phyloP scores from a whole-genome alignment of 1,140 invertebrate species.

The Psix sp. region DNA sequence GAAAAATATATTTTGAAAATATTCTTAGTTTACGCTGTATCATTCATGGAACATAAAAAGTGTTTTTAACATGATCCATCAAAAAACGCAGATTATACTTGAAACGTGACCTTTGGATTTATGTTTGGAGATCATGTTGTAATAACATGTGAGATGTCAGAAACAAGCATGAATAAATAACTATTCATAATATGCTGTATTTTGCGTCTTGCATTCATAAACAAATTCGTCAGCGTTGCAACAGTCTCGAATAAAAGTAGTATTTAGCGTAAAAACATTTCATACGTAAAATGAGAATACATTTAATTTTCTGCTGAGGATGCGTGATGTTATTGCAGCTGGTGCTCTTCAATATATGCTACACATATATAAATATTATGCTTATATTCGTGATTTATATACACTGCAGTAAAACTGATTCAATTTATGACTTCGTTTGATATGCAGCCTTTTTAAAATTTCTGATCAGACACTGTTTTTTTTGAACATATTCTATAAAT shows the following conservation, averaged over 20 bases:
- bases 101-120: constrained; percentile 16
- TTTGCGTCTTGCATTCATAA: constrained; percentile 18
- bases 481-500: neutral
- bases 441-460: constrained; percentile 16
- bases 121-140: constrained; percentile 11
- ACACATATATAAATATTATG: constrained; percentile 46
- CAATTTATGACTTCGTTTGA: constrained; percentile 49
- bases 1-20: too few species aligned
- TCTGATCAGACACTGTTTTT: constrained; percentile 4
- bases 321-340: constrained; percentile 63
- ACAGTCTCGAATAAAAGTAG: constrained; percentile 38
- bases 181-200: constrained; percentile 15
- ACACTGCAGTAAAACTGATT: constrained; percentile 19
- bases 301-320: constrained; percentile 66
- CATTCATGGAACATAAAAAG: too few species aligned
- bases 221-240: constrained; percentile 33
- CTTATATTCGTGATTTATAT: constrained; percentile 29
- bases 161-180: constrained; percentile 21
- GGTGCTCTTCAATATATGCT: constrained; percentile 44
- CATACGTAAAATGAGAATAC: constrained; percentile 59
- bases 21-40: too few species aligned
- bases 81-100: too few species aligned
- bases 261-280: constrained; percentile 50
- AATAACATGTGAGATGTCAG: constrained; percentile 28
- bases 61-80: too few species aligned